phyloP scores from a whole-genome alignment of 2,888 invertebrate species.

The Spodoptera exigua region DNA sequence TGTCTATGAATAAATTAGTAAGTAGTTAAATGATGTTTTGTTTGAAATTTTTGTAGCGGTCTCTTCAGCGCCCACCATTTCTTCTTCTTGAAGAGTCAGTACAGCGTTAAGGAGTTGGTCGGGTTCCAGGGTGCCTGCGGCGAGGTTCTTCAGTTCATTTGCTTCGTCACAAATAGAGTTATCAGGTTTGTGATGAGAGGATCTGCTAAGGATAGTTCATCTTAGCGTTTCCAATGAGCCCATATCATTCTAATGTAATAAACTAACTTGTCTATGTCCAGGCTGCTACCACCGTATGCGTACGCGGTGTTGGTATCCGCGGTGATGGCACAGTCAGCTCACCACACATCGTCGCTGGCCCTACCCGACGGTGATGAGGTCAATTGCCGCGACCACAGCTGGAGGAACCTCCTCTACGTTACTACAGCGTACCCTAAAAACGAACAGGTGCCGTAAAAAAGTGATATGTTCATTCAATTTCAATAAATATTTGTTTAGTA shows the following conservation, averaged over 20 bases:
- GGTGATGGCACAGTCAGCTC: constrained; percentile 70
- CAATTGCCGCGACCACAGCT: constrained; percentile 90
- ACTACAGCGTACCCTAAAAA: constrained; percentile 89
- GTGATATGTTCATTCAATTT: background rate
- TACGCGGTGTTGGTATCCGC: constrained; percentile 88
- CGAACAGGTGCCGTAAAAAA: constrained; percentile 84
- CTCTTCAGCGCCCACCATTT: constrained; percentile 90
- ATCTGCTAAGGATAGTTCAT: no score
- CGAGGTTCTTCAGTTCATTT: constrained; percentile 85
- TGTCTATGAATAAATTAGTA: no score
- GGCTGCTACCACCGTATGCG: constrained; percentile 90
- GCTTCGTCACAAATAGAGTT: constrained; percentile 87
- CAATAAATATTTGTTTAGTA: background rate
- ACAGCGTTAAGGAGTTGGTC: constrained; percentile 83
- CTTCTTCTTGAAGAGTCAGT: constrained; percentile 87
- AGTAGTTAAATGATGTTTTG: no score
- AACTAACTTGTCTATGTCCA: constrained; percentile 57
- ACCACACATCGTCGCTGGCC: constrained; percentile 73
- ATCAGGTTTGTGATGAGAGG: constrained; percentile 80
- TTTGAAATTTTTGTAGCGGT: constrained; percentile 82
- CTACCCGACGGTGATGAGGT: constrained; percentile 88
- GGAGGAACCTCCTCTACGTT: constrained; percentile 91
- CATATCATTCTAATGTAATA: no score
- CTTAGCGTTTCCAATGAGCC: background rate
- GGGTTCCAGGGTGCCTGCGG: constrained; percentile 81